Base-by-base conservation (phyloP, 2,888 invertebrate species). In the Iphiclides podalirius region DNA sequence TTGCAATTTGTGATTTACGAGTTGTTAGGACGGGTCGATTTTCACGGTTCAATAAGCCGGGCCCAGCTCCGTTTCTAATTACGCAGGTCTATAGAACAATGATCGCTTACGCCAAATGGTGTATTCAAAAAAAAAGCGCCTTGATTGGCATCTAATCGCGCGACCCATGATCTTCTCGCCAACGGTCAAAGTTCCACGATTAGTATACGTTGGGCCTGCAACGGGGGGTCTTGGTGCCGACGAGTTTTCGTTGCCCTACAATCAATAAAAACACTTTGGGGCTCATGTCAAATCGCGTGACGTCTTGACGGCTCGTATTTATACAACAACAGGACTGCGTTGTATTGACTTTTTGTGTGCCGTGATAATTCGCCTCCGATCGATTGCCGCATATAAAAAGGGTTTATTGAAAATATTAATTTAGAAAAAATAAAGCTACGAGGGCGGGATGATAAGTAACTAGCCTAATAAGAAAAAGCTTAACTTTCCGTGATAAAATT, bases 181-280 rank as follows among this genome's bases (percentile, higher is more conserved):
- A 55, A 59, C 72, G 70, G 66, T 80, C 78, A 78, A 79, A 73
- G 60, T 65, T 60, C 69, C 69, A 76, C 77, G 80, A 80, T 85
- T 79, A 78, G 64, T 64, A 54, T 63, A 55, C 49, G 62, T 57
- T 63, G 59, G 55, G 54, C 59, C 67, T 36, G 7, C n/a, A n/a
- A 64, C 68, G 79, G 86, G 85, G 72, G 84, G 85, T 77, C 82
- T 64, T n/a, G n/a, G 16, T 20, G 6, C 34, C 33, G 23, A 38
- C 20, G n/a, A n/a, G n/a, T 57, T 63, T 67, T 55, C 62, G 70
- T 67, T 70, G 73, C 71, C 75, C 68, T 75, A 60, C 68, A 73
- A 73, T 73, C 69, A n/a, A n/a, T n/a, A 77, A 73, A 73, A 69
- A 74, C 70, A 63, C 59, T 67, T 60, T n/a, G n/a, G 59, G 67